A percentile compares a stretch with the other conserved stretches of the same genome.
Conservation (phyloP, 2,797 vertebrate species). For the Petrocephalus sullivani region DNA sequence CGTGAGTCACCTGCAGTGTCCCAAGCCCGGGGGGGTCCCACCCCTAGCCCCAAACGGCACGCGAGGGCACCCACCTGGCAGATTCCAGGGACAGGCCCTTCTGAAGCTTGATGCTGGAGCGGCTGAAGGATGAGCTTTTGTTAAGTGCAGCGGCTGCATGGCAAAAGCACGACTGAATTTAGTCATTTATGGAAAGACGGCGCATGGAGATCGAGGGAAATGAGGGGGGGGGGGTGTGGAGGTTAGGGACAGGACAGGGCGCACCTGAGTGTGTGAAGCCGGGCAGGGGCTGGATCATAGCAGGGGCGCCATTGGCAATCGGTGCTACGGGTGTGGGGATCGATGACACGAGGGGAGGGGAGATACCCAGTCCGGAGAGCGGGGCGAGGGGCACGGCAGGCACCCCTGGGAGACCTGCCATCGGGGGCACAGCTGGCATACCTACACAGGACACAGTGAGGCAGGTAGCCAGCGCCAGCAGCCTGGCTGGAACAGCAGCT, state of each 20-base stretch:
- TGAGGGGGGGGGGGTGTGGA: not conserved
- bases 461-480: not conserved
- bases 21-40: not conserved
- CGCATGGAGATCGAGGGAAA: not conserved
- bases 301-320: constrained; percentile 84
- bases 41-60: not conserved
- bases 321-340: constrained; percentile 78
- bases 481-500: not conserved
- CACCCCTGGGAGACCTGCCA: constrained; percentile 71
- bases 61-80: constrained; percentile 64
- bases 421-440: constrained; percentile 68
- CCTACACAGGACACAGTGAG: constrained; percentile 56
- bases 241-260: constrained; percentile 15
- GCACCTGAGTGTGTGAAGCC: constrained; percentile 86
- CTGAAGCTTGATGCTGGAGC: constrained; percentile 81
- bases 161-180: not conserved
- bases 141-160: constrained; percentile 75
- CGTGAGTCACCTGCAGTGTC: not conserved
- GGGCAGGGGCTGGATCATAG: constrained; percentile 82
- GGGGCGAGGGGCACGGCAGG: constrained; percentile 79
- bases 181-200: not conserved
- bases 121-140: constrained; percentile 87
- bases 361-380: constrained; percentile 80
- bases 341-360: constrained; percentile 82
- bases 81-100: constrained; percentile 88